Evolutionary conservation across 1,140 invertebrate genomes (phyloP).

Genomic region (Hycleus cichorii): DNA sequence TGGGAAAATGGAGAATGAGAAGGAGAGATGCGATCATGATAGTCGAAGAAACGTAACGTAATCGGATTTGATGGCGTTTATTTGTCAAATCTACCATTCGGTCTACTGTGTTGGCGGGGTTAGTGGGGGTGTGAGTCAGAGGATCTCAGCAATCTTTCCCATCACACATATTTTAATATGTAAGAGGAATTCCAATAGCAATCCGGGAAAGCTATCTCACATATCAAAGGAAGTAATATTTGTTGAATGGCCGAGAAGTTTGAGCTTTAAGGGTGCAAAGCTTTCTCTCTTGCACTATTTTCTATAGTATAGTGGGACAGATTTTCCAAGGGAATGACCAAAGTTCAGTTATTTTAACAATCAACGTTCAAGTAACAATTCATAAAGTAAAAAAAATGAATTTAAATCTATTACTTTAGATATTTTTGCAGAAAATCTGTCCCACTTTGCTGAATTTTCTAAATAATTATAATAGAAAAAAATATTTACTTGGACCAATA

Average conservation of each 20-base stretch:
- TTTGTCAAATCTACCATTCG: slow-evolving; percentile 4
- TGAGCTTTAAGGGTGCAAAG: not conserved
- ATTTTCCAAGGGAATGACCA: no score
- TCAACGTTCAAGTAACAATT: no score
- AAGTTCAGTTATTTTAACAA: no score
- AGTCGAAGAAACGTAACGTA: slow-evolving; percentile 9
- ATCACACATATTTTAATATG: slow-evolving; percentile 24
- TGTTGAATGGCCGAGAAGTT: slow-evolving; percentile 22
- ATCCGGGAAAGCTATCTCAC: slow-evolving; percentile 30
- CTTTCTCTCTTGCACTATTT: no score
- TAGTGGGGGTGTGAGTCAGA: not conserved
- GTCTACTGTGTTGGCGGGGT: not conserved
- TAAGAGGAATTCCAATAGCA: slow-evolving; percentile 24
- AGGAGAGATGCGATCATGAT: slow-evolving; percentile 1
- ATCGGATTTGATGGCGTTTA: slow-evolving; percentile 21
- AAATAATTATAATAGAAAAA: no score
- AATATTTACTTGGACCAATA: no score
- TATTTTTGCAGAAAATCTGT: no score
- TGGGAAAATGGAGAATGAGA: not conserved
- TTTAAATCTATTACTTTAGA: no score
- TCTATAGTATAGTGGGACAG: no score
- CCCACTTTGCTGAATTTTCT: no score
- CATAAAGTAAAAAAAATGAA: no score
- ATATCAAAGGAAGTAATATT: slow-evolving; percentile 39
- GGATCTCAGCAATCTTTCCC: slow-evolving; percentile 9